phyloP scores from a whole-genome alignment of 2,797 vertebrate genomes.

The Spheniscus humboldti region DNA sequence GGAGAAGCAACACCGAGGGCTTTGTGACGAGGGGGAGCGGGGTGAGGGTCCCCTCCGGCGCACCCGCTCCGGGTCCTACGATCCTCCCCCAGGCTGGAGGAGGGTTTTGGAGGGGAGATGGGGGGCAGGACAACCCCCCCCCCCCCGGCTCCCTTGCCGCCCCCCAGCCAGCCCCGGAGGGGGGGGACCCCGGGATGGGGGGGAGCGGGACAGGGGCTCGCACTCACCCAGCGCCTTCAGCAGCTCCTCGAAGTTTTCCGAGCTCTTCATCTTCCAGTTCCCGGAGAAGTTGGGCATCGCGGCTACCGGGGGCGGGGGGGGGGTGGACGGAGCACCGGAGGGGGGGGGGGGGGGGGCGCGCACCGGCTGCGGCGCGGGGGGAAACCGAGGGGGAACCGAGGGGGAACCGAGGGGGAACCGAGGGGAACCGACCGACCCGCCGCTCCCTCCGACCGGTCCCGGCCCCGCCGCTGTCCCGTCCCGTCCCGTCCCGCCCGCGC shows the following conservation, averaged over 20 bases:
- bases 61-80: not conserved
- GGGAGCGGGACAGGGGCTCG: not conserved
- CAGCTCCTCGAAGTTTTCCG: conserved; percentile 91
- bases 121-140: not conserved
- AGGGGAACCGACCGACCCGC: not conserved
- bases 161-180: not conserved
- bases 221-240: conserved; percentile 84
- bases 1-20: not conserved
- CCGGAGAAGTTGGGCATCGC: conserved; percentile 86
- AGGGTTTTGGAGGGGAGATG: not conserved
- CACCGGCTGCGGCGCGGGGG: too few relatives aligned
- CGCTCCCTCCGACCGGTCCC: not conserved
- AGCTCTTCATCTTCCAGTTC: conserved; percentile 90
- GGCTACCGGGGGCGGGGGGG: not conserved
- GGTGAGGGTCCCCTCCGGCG: not conserved
- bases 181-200: too few relatives aligned
- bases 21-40: not conserved
- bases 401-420: not conserved
- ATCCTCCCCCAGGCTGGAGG: not conserved
- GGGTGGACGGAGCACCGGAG: too few relatives aligned
- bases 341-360: too few relatives aligned
- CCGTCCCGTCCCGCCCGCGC: not conserved
- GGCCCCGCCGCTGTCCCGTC: not conserved
- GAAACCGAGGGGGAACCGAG: too few relatives aligned
- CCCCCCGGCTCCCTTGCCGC: too few relatives aligned